These are phyloP conservation scores for Cancer borealis DNA, from an alignment of 2,888 invertebrate species.

Conservation along the genomic window DNA sequence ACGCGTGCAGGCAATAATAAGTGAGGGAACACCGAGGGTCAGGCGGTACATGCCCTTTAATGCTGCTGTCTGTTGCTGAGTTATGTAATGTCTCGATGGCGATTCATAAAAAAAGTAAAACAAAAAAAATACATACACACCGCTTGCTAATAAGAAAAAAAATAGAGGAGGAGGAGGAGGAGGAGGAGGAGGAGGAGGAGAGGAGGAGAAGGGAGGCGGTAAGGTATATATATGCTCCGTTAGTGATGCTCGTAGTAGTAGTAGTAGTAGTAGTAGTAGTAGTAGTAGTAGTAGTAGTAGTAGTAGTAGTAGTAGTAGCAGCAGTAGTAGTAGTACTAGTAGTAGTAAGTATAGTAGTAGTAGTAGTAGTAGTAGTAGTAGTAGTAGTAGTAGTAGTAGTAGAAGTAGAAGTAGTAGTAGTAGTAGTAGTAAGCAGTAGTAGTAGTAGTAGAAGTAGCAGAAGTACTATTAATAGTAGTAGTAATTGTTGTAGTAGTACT, in stretches of 20 bases:
- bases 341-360: neutral
- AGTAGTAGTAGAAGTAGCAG: neutral
- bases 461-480: neutral
- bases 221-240: neutral
- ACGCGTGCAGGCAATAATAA: conserved; percentile 35
- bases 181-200: conserved; percentile 12
- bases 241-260: neutral
- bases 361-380: conserved; percentile 6
- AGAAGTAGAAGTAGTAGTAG: neutral
- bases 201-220: neutral
- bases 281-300: neutral
- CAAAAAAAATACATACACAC: neutral
- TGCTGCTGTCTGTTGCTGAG: conserved; percentile 37
- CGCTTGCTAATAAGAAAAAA: neutral
- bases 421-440: neutral
- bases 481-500: neutral
- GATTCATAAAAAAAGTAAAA: neutral
- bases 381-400: neutral
- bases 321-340: neutral
- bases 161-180: neutral
- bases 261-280: neutral
- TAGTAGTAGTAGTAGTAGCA: neutral
- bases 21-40: conserved; percentile 24
- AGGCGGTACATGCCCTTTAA: conserved; percentile 34
- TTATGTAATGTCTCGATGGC: conserved; percentile 35